Evolutionary conservation across 2,888 invertebrate species (phyloP), one percentile per base, ranked within the genome.

Genomic region (Tetanocera ferruginea): DNA sequence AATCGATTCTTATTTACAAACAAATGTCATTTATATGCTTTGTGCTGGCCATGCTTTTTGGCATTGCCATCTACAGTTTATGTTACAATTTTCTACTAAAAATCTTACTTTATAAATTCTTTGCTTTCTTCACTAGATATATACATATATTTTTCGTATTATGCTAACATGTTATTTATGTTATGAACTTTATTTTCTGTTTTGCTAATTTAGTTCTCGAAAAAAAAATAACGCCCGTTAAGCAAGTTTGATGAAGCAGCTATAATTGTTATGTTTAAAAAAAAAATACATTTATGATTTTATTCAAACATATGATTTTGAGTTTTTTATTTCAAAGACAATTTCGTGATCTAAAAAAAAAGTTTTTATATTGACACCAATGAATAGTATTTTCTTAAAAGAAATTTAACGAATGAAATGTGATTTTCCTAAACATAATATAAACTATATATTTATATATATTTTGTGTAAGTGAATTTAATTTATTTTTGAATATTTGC

Each of bases 341-440:
- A 25, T 28, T 25, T 19, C 19, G 23, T 60, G 14, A 60, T 28
- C 60, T 23, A 55, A 5, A 60, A 5, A 60, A 60, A 60, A 28
- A 28, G 8, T 64, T 64, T 8, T 1, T 34, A 31, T 31, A 31
- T 37, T 5, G 19, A 37, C n/a, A 17, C 25, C 1, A 9, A 64
- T 28, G 3, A 67, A 67, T n/a, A 67, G 37, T 23, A 43, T 67
- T 37, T 67, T 67, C 43, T 67, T 37, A 37, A 67, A 66, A 23
- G 23, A 67, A 67, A 34, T 11, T 43, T 43, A 67, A 67, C 67
- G 67, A 67, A 67, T n/a, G 43, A 67, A 67, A 67, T 67, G 67
- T 67, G 67, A 67, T 67, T 67, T 67, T 67, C 23, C 19, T 60
- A 28, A 60, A 60, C 28, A 60, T 60, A 28, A 60, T 25, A 28